These are phyloP conservation scores for Apis dorsata DNA, from an alignment of 1,140 invertebrate genomes.

Conservation along the genomic window DNA sequence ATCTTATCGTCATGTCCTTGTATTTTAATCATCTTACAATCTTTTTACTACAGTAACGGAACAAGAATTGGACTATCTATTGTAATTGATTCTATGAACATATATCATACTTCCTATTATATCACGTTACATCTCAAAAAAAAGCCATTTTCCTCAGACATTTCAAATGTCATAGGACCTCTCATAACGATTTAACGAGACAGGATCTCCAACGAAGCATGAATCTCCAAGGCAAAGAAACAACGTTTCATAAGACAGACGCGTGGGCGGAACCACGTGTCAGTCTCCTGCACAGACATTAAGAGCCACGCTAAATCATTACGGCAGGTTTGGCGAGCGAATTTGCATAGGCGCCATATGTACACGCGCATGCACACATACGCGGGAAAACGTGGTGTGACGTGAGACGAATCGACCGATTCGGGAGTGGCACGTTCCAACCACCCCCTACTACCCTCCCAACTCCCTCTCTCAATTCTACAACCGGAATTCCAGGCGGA, in stretches of 20 bases:
- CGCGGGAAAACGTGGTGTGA: not conserved
- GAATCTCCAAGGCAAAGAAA: not conserved
- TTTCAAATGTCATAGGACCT: no score
- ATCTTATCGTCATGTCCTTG: no score
- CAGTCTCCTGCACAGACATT: slow-evolving; percentile 34
- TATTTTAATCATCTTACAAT: not conserved
- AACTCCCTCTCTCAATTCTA: no score
- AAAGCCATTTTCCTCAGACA: no score
- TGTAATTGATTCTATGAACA: no score
- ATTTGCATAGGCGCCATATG: slow-evolving; percentile 43
- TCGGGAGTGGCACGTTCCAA: not conserved
- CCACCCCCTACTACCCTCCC: no score
- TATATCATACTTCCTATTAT: no score
- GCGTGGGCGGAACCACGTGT: slow-evolving; percentile 2
- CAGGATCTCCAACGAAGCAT: not conserved
- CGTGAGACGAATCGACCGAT: slow-evolving; percentile 23
- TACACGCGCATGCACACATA: not conserved
- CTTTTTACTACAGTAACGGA: not conserved
- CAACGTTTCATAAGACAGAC: slow-evolving; percentile 15
- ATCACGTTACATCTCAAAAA: no score
- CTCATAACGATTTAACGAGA: not conserved
- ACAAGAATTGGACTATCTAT: no score
- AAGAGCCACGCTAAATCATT: slow-evolving; percentile 41
- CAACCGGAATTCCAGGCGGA: not conserved
- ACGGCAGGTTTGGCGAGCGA: slow-evolving; percentile 8